Percentiles rank a stretch among this genome's conserved stretches.
Evolutionary conservation across 2,113 vertebrate genomes (phyloP).

Genomic region (Phainopepla nitens): DNA sequence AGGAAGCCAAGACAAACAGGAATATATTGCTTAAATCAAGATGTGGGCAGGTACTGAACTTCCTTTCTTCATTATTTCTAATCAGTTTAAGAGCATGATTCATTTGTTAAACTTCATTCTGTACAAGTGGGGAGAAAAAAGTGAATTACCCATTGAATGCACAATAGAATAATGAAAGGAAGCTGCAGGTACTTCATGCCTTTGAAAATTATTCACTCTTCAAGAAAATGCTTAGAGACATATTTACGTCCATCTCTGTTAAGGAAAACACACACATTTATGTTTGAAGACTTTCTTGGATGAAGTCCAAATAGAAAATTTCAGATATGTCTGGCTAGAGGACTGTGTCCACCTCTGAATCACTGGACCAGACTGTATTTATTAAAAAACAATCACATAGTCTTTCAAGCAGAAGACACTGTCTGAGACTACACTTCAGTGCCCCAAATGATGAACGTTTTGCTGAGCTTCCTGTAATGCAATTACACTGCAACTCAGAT

Average conservation of each 20-base stretch:
- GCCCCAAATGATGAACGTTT: not conserved
- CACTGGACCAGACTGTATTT: not conserved
- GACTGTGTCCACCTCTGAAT: not conserved
- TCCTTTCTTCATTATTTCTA: conserved; percentile 51
- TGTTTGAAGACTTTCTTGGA: not conserved
- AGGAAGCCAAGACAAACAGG: conserved; percentile 49
- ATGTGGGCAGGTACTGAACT: conserved; percentile 12
- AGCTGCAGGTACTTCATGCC: not conserved
- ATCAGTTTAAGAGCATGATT: conserved; percentile 41
- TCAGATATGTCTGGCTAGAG: not conserved
- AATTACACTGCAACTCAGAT: not conserved
- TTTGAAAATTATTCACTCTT: not conserved
- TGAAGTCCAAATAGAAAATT: not conserved
- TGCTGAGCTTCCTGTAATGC: not conserved
- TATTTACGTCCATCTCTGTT: not conserved
- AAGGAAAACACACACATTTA: not conserved
- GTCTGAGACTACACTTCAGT: not conserved
- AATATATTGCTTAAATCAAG: conserved; percentile 29
- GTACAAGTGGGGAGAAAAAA: not conserved
- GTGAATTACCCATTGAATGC: not conserved
- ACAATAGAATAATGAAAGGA: conserved; percentile 15
- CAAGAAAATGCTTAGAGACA: not conserved
- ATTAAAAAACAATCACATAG: not conserved
- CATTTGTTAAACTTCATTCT: conserved; percentile 34
- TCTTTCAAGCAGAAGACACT: not conserved